Evolutionary conservation across 2,113 vertebrate species (phyloP).

Genomic region (Brachypteracias leptosomus): DNA sequence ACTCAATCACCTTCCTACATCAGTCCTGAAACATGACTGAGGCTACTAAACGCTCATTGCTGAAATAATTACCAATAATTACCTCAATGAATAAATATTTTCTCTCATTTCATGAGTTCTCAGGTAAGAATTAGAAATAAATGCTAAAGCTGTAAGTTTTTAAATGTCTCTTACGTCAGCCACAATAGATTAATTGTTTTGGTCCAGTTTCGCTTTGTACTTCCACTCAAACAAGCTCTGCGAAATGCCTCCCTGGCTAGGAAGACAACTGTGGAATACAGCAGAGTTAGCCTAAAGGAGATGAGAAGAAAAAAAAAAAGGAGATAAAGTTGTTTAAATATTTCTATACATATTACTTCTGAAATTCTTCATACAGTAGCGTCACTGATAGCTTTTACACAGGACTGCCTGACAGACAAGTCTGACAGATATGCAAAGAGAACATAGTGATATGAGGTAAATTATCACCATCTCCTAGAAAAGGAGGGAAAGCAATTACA

Average conservation of each 20-base stretch:
- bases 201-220: constrained; percentile 84
- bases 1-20: background rate
- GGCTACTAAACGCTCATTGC: background rate
- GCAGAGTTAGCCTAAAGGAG: constrained; percentile 82
- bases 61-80: background rate
- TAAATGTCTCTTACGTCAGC: constrained; percentile 84
- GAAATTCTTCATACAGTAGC: background rate
- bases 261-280: constrained; percentile 92
- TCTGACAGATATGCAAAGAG: background rate
- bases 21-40: background rate
- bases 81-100: background rate
- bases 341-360: background rate
- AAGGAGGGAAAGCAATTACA: rapidly evolving
- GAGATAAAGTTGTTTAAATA: background rate
- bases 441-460: rapidly evolving
- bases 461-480: background rate
- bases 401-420: background rate
- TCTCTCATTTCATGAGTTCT: background rate
- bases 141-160: background rate
- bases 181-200: constrained; percentile 91
- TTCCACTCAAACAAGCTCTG: constrained; percentile 90
- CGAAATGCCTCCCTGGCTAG: constrained; percentile 94
- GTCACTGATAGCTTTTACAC: background rate
- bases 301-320: background rate
- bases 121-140: background rate